Conservation (phyloP, 2,113 vertebrate species). For the Rattus rattus region DNA sequence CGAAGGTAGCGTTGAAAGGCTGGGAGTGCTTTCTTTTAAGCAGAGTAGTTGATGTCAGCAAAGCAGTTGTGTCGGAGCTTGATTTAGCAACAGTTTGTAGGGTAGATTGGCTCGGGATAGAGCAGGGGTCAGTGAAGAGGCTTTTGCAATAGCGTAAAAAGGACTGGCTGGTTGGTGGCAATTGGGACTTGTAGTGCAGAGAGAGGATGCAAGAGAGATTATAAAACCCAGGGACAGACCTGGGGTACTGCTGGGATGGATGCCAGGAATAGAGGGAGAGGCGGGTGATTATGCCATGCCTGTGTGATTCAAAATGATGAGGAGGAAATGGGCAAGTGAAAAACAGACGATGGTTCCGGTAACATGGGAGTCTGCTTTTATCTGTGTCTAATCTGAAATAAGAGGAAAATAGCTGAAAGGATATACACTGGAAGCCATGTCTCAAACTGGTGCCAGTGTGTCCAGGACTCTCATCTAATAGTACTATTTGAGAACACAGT, state of each 20-base stretch:
- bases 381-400: conserved; percentile 2
- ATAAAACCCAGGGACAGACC: not conserved
- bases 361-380: not conserved
- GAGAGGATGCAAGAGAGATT: conserved; percentile 12
- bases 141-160: conserved; percentile 1
- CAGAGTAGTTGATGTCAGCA: conserved; percentile 42
- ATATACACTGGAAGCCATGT: not conserved
- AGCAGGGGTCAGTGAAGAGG: not conserved
- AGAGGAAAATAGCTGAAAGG: not conserved
- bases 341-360: not conserved
- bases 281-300: not conserved
- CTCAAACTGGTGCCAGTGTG: not conserved
- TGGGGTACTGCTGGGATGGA: not conserved
- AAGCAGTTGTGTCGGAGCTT: conserved; percentile 53
- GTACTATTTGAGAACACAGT: not conserved
- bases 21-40: conserved; percentile 31
- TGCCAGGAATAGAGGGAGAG: not conserved
- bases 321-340: not conserved
- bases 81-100: conserved; percentile 44
- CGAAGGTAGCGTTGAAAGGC: conserved; percentile 32
- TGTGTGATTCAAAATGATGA: not conserved
- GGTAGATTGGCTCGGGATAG: not conserved
- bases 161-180: not conserved
- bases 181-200: conserved; percentile 17
- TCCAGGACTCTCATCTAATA: not conserved